Evolutionary conservation across 2,888 invertebrate species (phyloP), one percentile per base, ranked within the genome.

Genomic region (Miltochrista miniata): DNA sequence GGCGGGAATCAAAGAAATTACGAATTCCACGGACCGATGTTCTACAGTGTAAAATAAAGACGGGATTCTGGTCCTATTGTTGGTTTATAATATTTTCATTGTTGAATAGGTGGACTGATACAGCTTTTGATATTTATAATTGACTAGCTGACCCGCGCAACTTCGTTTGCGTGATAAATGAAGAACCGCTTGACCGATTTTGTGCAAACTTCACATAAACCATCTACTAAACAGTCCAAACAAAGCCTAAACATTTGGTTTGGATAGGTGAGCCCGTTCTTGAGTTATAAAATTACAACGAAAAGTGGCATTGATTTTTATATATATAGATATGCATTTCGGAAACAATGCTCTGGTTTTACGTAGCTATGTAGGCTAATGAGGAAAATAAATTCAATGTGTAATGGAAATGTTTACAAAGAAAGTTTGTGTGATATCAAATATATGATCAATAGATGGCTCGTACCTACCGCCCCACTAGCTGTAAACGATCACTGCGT

Each of bases 1-100:
- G 87, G 68, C 75, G 79, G 73, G 84, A 90, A 90, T 90, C 90
- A 88, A 90, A 90, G 89, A 90, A 88, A 89, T 88, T 88, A 88
- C 80, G 81, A 83, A 85, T 86, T 83, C 80, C 73, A 73, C 75
- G 72, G 72, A 70, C 75, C 76, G 70, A 72, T 77, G 78, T 77
- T 75, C 92, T 93, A 92, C 93, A 92, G 64, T 73, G 72, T 79
- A 71, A 78, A 81, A 76, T 80, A 80, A 81, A 79, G 77, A 74
- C 74, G 66, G 70, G 66, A 70, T 71, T 69, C 55, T 54, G 55
- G 40, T 38, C 54, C 70, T 58, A 70, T 79, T 79, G 79, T 77
- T 73, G 64, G 56, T 59, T 64, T 67, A 59, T 61, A 54, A 72
- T 65, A 67, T 74, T 75, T 72, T 74, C 68, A 69, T 72, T 69